Evolutionary conservation across 1,140 invertebrate genomes (phyloP), one percentile per base, ranked within the genome.

Genomic region (Uloborus diversus): DNA sequence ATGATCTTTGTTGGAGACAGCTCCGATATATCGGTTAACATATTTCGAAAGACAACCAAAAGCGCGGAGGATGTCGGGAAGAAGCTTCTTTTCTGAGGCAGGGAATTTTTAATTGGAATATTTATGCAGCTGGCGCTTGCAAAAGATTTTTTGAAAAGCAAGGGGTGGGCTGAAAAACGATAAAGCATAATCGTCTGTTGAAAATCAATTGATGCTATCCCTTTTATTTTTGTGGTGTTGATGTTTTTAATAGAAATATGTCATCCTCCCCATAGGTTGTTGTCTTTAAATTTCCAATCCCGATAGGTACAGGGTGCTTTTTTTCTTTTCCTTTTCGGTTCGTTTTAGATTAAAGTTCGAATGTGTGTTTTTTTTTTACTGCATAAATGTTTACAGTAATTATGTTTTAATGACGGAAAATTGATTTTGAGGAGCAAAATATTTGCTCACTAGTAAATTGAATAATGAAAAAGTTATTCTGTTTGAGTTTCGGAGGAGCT

Each of bases 321-420:
- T 61, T 49, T 62, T 49, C 20, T 25, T 59, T 59, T 71, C 42
- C n/a, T 71, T 42, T 28, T 51, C 9, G 30, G 20, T 61, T 56
- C 37, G 37, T 35, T 73, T 75, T 75, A 75, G 71, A 64, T 62
- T 62, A 64, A 25, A 42, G 51, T 64, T 51, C 23, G 71, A 64
- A 61, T 75, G 14, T 75, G 49, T 27, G 11, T 62, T 27, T 75
- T 64, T 32, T 75, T 75, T 75, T 25, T 17, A 14, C 20, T 17
- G 35, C 68, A 71, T 64, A 64, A 51, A 75, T 75, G 57, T 75
- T 75, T 75, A 75, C 59, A 51, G 56, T 75, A 75, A 75, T 75
- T 64, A 75, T 75, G 57, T 75, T 75, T 75, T 75, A 75, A 75
- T 75, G 71, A 75, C 71, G 53, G 71, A 75, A 75, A 75, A 75